Percentiles rank a stretch among this genome's conserved stretches.
Evolutionary conservation across 2,888 invertebrate genomes (phyloP).

Genomic region (Lasioglossum figueresi): DNA sequence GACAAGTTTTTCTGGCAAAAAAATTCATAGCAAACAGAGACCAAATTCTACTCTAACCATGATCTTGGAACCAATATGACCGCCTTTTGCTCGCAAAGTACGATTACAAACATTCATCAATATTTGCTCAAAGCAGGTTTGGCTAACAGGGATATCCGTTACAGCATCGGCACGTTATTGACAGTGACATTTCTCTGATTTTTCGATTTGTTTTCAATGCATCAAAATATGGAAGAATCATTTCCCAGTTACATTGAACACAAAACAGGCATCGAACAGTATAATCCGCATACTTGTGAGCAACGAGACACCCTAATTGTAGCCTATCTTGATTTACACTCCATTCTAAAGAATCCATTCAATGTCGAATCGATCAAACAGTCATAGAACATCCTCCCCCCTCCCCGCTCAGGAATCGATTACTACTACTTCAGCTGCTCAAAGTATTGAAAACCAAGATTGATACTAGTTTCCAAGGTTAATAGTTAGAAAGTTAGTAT

Average conservation of each 20-base stretch:
- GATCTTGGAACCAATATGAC: too few species aligned
- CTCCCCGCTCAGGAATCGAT: neutral
- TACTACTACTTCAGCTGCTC: neutral
- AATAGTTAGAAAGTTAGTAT: slow-evolving; percentile 2
- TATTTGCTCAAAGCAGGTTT: too few species aligned
- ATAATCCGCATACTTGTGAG: neutral
- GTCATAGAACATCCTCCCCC: neutral
- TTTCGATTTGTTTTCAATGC: too few species aligned
- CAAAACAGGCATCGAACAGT: neutral
- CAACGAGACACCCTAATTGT: neutral
- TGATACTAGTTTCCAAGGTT: slow-evolving; percentile 1
- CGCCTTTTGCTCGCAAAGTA: too few species aligned
- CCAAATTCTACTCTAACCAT: too few species aligned
- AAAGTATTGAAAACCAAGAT: neutral
- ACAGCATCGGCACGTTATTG: too few species aligned
- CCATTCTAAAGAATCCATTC: neutral
- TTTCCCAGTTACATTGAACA: neutral
- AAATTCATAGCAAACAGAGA: too few species aligned
- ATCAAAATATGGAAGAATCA: too few species aligned
- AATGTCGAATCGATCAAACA: neutral
- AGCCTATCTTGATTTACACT: neutral
- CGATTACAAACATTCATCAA: too few species aligned
- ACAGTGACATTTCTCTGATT: too few species aligned
- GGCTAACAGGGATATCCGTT: too few species aligned
- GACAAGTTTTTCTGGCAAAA: too few species aligned